Percentiles rank a stretch among this genome's conserved stretches.
Conservation (phyloP, 2,888 invertebrate genomes). For the Acholoe squamosa region DNA sequence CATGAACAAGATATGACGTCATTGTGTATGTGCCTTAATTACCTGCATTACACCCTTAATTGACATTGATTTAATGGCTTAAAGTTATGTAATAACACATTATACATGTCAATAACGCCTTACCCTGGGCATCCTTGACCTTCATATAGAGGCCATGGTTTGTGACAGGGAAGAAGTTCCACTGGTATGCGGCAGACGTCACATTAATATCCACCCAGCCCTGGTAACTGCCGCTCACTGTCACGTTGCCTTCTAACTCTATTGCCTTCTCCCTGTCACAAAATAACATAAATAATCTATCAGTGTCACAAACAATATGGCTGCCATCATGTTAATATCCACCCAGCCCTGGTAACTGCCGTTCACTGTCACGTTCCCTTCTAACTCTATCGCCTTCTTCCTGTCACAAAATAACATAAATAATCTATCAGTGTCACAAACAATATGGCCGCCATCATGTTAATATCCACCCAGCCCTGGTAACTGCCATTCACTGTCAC, state of each 20-base stretch:
- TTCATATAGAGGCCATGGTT: constrained; percentile 89
- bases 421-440: too few relatives aligned
- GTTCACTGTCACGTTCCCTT: constrained; percentile 83
- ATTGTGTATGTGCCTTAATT: too few relatives aligned
- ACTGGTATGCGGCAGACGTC: constrained; percentile 89
- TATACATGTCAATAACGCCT: too few relatives aligned
- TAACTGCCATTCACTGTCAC: constrained; percentile 85
- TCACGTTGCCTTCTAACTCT: constrained; percentile 73
- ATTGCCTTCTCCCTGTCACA: constrained; percentile 75
- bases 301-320: constrained; percentile 84
- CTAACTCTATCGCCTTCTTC: constrained; percentile 75
- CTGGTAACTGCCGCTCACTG: constrained; percentile 85
- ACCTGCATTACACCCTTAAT: too few relatives aligned
- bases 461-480: constrained; percentile 87
- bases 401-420: constrained; percentile 68
- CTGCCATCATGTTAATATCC: constrained; percentile 91
- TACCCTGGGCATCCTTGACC: constrained; percentile 72
- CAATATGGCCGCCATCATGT: constrained; percentile 91
- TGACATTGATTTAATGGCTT: too few relatives aligned
- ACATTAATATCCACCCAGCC: constrained; percentile 89
- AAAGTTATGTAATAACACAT: too few relatives aligned
- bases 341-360: constrained; percentile 84
- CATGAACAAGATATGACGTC: too few relatives aligned
- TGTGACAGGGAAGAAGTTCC: constrained; percentile 90
- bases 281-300: neutral